Base-by-base conservation (phyloP, 2,113 vertebrate genomes). In the Piliocolobus tephrosceles region DNA sequence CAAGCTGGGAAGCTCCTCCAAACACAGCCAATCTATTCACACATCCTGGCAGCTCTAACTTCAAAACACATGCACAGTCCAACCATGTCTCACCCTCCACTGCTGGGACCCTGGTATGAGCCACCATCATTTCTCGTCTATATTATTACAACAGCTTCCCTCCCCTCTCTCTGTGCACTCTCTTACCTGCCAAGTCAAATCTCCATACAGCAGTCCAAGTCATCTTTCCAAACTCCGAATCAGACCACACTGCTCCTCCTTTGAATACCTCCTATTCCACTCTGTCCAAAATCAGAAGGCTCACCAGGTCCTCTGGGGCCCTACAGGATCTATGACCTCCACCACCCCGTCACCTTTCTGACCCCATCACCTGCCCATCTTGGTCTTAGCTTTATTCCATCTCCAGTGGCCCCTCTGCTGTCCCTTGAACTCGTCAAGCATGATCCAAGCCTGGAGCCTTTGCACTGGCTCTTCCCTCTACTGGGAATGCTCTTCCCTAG, bases 231-330 rank as follows among this genome's bases (percentile, higher is more conserved):
- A 86, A 86, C 55, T 27, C 13, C 4, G 89, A 80, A 58, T 38
- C 38, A 58, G 72, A 55, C 4, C 43, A 4, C 9, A 12, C 8
- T 55, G 14, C 43, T 83, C 68, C 30, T 61, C 40, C 55, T 25
- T 18, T 35, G 50, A 83, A 70, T 20, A 11, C 17, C 27, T 89
- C 16, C 55, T 16, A 52, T 18, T 45, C 72, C 17, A 13, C 30
- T 20, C 64, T 2, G 25, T 35, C 85, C 40, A 57, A 35, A 88
- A 30, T 47, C 47, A 40, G 43, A 94, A 64, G 10, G 5, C 32
- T 89, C 13, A 11, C 38, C 4, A 10, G 0, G 14, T 17, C 22
- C 17, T 40, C 0, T 22, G 11, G 61, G 1, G 9, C 20, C 55
- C 40, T 79, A 12, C 35, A 22, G 58, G 52, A 8, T 10, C 32